These are phyloP conservation scores for Corythornis cristatus DNA, from an alignment of 2,113 vertebrate genomes.

Conservation along the genomic window DNA sequence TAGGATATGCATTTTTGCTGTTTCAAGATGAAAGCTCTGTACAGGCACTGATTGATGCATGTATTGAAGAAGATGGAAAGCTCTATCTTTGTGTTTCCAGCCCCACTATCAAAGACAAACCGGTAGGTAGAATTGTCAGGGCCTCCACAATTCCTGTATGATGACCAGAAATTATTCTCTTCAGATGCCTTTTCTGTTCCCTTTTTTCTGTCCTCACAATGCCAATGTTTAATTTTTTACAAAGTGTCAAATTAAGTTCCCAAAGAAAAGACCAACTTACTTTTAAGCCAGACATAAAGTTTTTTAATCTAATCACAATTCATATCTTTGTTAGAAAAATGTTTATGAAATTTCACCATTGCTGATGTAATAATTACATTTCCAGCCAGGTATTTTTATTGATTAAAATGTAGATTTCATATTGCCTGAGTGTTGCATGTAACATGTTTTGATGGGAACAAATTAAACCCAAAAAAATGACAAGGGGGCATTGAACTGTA, in stretches of 20 bases:
- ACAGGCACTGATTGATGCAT: conserved; percentile 97
- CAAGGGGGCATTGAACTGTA: background rate
- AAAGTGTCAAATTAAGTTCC: background rate
- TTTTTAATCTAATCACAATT: background rate
- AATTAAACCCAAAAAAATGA: background rate
- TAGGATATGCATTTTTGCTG: conserved; percentile 97
- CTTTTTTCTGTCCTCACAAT: background rate
- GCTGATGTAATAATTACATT: background rate
- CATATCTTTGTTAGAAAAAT: background rate
- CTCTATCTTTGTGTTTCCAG: conserved; percentile 98
- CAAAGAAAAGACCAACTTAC: background rate
- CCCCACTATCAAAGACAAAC: conserved; percentile 99
- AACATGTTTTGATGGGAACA: background rate
- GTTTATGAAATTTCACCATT: background rate
- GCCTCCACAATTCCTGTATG: background rate
- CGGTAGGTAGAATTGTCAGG: conserved; percentile 80
- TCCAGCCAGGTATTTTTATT: background rate
- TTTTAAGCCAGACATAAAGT: background rate
- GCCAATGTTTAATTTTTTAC: background rate
- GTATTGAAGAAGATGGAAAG: conserved; percentile 98
- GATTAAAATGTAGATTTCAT: background rate
- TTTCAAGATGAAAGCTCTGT: conserved; percentile 99
- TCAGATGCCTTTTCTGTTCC: background rate
- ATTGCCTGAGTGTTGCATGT: background rate
- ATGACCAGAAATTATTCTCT: background rate